These are phyloP conservation scores for Agrypnia vestita DNA, from an alignment of 1,140 invertebrate genomes.

Conservation along the genomic window DNA sequence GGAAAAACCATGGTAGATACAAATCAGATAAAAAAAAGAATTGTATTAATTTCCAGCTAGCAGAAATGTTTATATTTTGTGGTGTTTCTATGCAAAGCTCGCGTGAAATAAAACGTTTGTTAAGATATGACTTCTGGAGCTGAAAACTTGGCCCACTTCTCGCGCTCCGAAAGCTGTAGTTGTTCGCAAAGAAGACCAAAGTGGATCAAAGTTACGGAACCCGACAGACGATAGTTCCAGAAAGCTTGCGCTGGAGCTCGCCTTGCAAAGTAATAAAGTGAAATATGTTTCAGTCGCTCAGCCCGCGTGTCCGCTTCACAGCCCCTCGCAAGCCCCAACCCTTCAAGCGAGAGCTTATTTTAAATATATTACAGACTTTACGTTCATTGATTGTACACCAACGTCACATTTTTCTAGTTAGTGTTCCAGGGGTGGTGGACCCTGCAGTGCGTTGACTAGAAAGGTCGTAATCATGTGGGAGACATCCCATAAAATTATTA, in stretches of 20 bases:
- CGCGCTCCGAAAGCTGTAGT: neutral
- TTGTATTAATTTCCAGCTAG: no score
- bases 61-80: no score
- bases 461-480: no score
- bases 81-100: no score
- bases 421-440: no score
- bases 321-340: neutral
- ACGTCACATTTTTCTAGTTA: neutral
- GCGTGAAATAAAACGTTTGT: neutral
- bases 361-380: neutral
- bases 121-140: neutral
- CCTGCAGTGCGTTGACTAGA: no score
- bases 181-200: neutral
- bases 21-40: no score
- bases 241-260: constrained; percentile 4
- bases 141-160: constrained; percentile 27
- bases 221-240: neutral
- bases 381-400: neutral
- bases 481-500: no score
- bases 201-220: neutral
- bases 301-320: constrained; percentile 20
- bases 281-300: constrained; percentile 46
- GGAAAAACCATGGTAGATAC: no score
- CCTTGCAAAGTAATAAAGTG: constrained; percentile 45
- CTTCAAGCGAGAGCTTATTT: neutral